These are phyloP conservation scores for Osmerus eperlanus DNA, from an alignment of 2,113 vertebrate genomes.

Conservation along the genomic window DNA sequence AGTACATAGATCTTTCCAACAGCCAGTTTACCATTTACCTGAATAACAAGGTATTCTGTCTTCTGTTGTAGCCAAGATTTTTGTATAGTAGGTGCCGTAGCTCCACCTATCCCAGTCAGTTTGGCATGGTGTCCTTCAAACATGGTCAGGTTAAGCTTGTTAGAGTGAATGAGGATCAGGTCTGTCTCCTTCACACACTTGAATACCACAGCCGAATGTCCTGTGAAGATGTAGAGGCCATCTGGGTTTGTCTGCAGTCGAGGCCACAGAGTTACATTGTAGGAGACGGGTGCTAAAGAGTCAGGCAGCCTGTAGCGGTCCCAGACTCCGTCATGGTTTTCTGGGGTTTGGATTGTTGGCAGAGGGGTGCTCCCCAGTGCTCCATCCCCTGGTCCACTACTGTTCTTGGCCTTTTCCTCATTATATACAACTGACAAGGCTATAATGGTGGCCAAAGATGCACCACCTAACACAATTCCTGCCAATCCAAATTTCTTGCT, in stretches of 20 bases:
- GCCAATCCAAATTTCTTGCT: conserved; percentile 75
- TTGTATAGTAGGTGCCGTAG: conserved; percentile 29
- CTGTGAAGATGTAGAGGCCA: conserved; percentile 78
- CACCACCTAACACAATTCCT: conserved; percentile 63
- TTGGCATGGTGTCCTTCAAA: conserved; percentile 14
- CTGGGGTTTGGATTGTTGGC: background rate
- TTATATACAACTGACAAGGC: conserved; percentile 79
- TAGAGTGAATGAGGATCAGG: conserved; percentile 87
- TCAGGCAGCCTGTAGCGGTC: conserved; percentile 78
- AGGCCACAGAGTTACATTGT: conserved; percentile 80
- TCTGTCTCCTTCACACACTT: conserved; percentile 71
- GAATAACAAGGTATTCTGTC: conserved; percentile 84
- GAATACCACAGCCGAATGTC: conserved; percentile 76
- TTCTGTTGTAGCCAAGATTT: conserved; percentile 62
- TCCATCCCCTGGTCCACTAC: background rate
- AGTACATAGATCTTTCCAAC: conserved; percentile 67
- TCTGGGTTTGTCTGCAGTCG: conserved; percentile 49
- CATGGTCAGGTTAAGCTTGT: conserved; percentile 80
- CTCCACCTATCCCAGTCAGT: background rate
- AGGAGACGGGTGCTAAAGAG: conserved; percentile 69
- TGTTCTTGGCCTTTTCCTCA: conserved; percentile 75
- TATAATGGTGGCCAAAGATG: conserved; percentile 75
- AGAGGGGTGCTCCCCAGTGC: accelerated
- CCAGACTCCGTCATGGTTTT: conserved; percentile 63
- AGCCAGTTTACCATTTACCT: conserved; percentile 51